phyloP scores from a whole-genome alignment of 2,797 vertebrate genomes.

The Enteromius anoplus region DNA sequence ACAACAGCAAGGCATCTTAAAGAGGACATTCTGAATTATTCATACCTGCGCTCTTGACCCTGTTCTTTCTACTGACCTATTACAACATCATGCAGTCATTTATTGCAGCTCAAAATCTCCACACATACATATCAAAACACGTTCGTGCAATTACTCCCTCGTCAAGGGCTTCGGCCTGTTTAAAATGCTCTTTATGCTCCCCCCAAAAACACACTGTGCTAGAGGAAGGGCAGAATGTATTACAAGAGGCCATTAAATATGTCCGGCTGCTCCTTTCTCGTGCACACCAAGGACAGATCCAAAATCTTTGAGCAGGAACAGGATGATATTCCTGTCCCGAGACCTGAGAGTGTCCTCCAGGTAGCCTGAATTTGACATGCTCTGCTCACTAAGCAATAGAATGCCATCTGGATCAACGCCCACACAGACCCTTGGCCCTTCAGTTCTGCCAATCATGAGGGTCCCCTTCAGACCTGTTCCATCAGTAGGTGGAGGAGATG shows the following conservation, averaged over 20 bases:
- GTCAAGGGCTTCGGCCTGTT: constrained; percentile 48
- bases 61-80: constrained; percentile 48
- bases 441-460: constrained; percentile 26
- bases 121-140: constrained; percentile 54
- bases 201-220: constrained; percentile 12
- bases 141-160: constrained; percentile 45
- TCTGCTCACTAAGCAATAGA: constrained; percentile 19
- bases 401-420: constrained; percentile 28
- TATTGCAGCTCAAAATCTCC: constrained; percentile 38
- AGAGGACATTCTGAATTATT: constrained; percentile 43
- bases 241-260: constrained; percentile 52
- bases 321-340: constrained; percentile 15
- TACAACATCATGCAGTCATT: constrained; percentile 35
- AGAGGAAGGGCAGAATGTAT: constrained; percentile 49
- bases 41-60: constrained; percentile 26
- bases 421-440: constrained; percentile 27
- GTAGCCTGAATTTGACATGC: constrained; percentile 43
- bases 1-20: background rate
- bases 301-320: constrained; percentile 17
- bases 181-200: constrained; percentile 45
- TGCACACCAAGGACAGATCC: constrained; percentile 34
- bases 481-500: constrained; percentile 30
- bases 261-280: constrained; percentile 25
- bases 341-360: background rate
- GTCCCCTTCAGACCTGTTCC: constrained; percentile 21